These are phyloP conservation scores for Apis dorsata DNA, from an alignment of 1,140 invertebrate genomes.

Conservation along the genomic window DNA sequence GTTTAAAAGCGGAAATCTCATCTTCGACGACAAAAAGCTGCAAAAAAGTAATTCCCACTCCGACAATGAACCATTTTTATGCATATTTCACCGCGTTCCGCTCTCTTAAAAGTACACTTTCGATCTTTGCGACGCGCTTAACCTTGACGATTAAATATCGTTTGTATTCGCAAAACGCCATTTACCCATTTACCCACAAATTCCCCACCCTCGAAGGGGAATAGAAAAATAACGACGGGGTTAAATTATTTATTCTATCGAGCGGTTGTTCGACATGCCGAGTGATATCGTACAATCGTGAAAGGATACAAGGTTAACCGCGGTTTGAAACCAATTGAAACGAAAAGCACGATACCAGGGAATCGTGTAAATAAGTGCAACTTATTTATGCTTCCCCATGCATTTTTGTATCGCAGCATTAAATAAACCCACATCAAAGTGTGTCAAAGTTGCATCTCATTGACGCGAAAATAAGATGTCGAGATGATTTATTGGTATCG, in stretches of 20 bases:
- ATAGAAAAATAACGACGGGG: background rate
- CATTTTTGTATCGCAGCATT: background rate
- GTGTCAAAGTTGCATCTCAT: background rate
- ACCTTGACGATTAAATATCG: background rate
- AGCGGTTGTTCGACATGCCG: background rate
- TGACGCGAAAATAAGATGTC: background rate
- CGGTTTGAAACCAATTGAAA: background rate
- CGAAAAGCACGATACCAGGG: background rate
- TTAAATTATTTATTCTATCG: conserved; percentile 11
- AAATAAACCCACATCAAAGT: background rate
- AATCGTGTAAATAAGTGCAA: background rate
- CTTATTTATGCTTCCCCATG: background rate
- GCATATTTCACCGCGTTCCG: background rate
- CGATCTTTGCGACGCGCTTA: background rate
- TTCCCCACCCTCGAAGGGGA: background rate
- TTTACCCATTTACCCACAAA: background rate
- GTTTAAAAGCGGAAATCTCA: no score
- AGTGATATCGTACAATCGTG: background rate
- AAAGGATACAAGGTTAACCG: background rate
- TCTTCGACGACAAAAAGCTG: no score
- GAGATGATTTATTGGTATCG: no score
- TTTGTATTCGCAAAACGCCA: background rate
- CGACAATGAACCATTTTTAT: background rate
- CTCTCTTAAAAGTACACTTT: background rate
- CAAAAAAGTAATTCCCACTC: no score